Evolutionary conservation across 2,888 invertebrate species (phyloP).

Genomic region (Tillus elongatus): DNA sequence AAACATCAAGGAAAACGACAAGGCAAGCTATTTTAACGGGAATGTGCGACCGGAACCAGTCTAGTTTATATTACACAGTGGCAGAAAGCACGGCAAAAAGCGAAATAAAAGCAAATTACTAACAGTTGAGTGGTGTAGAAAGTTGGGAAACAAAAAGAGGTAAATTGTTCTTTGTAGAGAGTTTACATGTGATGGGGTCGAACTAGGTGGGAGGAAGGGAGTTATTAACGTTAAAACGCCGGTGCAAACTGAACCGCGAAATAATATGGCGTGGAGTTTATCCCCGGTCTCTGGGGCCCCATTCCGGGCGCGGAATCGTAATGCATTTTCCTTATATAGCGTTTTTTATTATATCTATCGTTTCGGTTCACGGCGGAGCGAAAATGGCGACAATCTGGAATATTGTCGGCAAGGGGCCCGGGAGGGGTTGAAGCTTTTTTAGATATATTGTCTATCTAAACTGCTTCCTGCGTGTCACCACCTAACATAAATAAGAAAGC

Average conservation of each 20-base stretch:
- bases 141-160: slow-evolving; percentile 21
- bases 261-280: slow-evolving; percentile 40
- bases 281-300: slow-evolving; percentile 35
- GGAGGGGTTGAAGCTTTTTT: too few species aligned
- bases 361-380: slow-evolving; percentile 32
- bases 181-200: too few species aligned
- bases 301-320: slow-evolving; percentile 41
- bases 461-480: slow-evolving; percentile 5
- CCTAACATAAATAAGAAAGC: slow-evolving; percentile 17
- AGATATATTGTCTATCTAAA: slow-evolving; percentile 24
- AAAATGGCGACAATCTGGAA: slow-evolving; percentile 41
- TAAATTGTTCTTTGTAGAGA: slow-evolving; percentile 29
- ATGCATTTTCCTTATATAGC: slow-evolving; percentile 45
- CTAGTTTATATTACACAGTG: too few species aligned
- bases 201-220: slow-evolving; percentile 27
- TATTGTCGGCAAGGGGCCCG: slow-evolving; percentile 36
- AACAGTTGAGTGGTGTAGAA: slow-evolving; percentile 13
- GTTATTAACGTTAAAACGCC: slow-evolving; percentile 38
- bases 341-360: slow-evolving; percentile 44
- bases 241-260: slow-evolving; percentile 33
- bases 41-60: too few species aligned
- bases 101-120: slow-evolving; percentile 3
- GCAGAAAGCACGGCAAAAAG: too few species aligned
- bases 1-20: too few species aligned
- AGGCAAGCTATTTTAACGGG: too few species aligned